Conservation (phyloP, 1,140 invertebrate genomes). For the Meloidogyne chitwoodi region DNA sequence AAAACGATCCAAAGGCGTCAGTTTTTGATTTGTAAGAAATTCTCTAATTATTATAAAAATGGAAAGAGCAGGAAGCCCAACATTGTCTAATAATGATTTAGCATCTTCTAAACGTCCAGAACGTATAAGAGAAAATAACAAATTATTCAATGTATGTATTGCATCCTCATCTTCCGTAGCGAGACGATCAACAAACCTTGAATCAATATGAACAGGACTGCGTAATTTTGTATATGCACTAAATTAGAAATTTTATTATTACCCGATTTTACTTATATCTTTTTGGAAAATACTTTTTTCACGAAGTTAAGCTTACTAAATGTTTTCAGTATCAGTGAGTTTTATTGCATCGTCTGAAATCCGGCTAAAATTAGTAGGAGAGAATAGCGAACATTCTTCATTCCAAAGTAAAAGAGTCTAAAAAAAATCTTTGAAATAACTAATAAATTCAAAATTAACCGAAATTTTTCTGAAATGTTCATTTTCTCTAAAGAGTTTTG, state of each 20-base stretch:
- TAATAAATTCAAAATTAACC: constrained; percentile 7
- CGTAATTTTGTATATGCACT: constrained; percentile 24
- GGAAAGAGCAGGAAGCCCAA: constrained; percentile 9
- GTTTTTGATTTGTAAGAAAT: constrained; percentile 27
- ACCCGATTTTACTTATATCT: too few relatives aligned
- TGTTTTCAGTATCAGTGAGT: constrained; percentile 1
- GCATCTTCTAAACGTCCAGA: constrained; percentile 26
- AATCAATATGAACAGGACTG: constrained; percentile 12
- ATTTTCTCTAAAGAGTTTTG: constrained; percentile 28
- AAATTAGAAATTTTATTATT: neutral
- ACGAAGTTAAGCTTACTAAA: neutral
- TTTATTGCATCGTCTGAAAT: neutral
- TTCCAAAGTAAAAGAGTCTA: constrained; percentile 36
- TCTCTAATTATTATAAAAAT: constrained; percentile 30
- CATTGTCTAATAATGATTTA: constrained; percentile 21
- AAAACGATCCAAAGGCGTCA: constrained; percentile 22
- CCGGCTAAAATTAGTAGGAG: constrained; percentile 19
- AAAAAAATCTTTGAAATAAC: neutral
- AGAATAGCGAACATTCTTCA: constrained; percentile 22
- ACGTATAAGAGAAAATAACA: constrained; percentile 28
- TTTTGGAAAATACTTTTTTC: too few relatives aligned
- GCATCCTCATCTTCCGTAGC: constrained; percentile 9
- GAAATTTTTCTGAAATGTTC: constrained; percentile 26
- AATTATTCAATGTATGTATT: constrained; percentile 9
- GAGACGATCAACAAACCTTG: constrained; percentile 21